Evolutionary conservation across 2,797 vertebrate genomes (phyloP).

Genomic region (Urocyon cinereoargenteus): DNA sequence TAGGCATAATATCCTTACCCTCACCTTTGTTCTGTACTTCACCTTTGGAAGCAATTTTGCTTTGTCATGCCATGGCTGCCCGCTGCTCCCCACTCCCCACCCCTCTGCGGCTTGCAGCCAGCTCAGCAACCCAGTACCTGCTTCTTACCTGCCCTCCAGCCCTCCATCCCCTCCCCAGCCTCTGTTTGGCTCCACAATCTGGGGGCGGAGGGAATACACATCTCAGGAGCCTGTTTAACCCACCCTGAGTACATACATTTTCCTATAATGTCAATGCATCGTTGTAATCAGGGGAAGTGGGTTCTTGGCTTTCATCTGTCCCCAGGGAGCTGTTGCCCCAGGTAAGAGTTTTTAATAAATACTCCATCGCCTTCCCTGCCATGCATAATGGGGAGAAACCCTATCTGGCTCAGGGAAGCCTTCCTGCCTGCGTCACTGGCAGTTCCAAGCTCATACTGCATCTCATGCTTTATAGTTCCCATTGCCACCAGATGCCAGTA

Average conservation of each 20-base stretch:
- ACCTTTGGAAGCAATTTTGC: background rate
- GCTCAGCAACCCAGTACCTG: background rate
- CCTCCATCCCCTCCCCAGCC: too few species aligned
- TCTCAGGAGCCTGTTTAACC: background rate
- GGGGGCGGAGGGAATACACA: rapidly evolving
- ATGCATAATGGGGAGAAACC: background rate
- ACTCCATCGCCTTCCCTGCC: background rate
- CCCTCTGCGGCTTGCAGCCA: background rate
- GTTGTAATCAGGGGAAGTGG: background rate
- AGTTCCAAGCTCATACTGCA: background rate
- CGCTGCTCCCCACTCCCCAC: rapidly evolving
- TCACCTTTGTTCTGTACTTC: background rate
- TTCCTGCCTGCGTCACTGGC: background rate
- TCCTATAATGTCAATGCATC: background rate
- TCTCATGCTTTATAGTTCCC: background rate
- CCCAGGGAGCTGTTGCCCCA: background rate
- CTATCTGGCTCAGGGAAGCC: background rate
- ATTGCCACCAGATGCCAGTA: background rate
- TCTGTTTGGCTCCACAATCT: background rate
- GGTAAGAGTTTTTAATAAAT: background rate
- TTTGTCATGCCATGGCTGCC: rapidly evolving
- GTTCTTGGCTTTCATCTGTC: background rate
- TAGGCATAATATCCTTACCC: background rate
- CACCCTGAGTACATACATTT: background rate
- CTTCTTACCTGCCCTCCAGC: background rate